Evolutionary conservation across 2,797 vertebrate species (phyloP).

Genomic region (Meriones psammophilus): DNA sequence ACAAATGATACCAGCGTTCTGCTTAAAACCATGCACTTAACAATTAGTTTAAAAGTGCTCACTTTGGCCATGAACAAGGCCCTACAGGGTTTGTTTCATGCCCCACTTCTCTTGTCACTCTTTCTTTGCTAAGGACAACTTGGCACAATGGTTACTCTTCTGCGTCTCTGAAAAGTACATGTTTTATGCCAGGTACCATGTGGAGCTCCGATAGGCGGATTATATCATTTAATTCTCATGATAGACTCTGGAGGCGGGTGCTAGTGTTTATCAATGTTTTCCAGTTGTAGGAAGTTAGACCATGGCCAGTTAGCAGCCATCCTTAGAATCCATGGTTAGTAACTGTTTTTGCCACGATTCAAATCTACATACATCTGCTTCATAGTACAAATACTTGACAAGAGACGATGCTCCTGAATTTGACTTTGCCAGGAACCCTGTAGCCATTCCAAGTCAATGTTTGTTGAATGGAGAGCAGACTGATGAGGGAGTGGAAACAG

Average conservation of each 20-base stretch:
- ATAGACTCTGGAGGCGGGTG: neutral
- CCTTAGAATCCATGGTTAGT: neutral
- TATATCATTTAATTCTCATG: neutral
- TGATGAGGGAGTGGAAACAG: neutral
- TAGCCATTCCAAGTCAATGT: neutral
- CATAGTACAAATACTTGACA: neutral
- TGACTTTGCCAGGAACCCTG: neutral
- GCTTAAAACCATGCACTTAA: constrained; percentile 17
- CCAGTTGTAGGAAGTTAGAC: constrained; percentile 28
- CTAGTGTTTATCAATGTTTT: neutral
- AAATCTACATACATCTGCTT: neutral
- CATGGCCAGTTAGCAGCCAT: neutral
- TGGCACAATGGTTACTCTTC: neutral
- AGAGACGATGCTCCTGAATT: neutral
- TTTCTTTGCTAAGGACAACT: neutral
- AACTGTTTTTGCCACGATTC: neutral
- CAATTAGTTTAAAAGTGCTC: neutral
- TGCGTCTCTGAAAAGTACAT: neutral
- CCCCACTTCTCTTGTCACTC: neutral
- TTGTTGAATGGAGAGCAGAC: neutral
- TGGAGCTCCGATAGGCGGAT: neutral
- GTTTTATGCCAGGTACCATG: neutral
- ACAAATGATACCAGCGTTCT: neutral
- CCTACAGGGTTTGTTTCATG: neutral
- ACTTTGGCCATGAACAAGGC: neutral